Evolutionary conservation across 2,797 vertebrate genomes (phyloP).

Genomic region (Peromyscus nudipes): DNA sequence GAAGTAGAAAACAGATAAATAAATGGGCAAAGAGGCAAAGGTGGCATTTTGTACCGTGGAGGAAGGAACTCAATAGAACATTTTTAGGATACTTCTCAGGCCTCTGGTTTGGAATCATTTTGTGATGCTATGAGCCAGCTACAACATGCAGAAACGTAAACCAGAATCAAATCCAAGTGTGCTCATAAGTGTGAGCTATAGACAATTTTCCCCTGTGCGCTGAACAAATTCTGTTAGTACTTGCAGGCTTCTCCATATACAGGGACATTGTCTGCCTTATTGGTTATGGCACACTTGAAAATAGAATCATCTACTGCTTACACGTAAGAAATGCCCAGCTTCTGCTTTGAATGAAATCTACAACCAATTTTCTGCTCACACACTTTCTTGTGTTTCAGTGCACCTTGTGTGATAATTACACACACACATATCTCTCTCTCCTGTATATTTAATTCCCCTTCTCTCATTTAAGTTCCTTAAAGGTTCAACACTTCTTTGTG

Average conservation of each 20-base stretch:
- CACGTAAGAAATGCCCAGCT: neutral
- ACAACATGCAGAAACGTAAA: neutral
- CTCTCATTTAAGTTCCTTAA: neutral
- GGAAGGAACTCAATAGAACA: neutral
- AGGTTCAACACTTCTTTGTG: neutral
- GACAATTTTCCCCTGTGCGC: rapidly evolving
- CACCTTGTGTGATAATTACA: neutral
- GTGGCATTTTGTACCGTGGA: neutral
- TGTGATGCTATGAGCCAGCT: neutral
- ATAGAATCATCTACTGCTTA: neutral
- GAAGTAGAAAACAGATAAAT: neutral
- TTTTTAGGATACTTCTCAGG: neutral
- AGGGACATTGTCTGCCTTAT: neutral
- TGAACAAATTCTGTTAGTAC: neutral
- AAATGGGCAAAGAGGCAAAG: neutral
- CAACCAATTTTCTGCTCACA: neutral
- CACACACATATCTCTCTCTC: too few species aligned
- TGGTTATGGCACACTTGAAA: neutral
- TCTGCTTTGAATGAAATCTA: neutral
- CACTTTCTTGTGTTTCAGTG: neutral
- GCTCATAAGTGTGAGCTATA: neutral
- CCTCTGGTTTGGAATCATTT: neutral
- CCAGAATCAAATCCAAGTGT: neutral
- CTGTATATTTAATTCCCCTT: too few species aligned
- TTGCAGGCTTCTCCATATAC: neutral